Percentiles rank a stretch among this genome's conserved stretches.
Conservation (phyloP, 2,797 vertebrate genomes). For the Anguilla anguilla region DNA sequence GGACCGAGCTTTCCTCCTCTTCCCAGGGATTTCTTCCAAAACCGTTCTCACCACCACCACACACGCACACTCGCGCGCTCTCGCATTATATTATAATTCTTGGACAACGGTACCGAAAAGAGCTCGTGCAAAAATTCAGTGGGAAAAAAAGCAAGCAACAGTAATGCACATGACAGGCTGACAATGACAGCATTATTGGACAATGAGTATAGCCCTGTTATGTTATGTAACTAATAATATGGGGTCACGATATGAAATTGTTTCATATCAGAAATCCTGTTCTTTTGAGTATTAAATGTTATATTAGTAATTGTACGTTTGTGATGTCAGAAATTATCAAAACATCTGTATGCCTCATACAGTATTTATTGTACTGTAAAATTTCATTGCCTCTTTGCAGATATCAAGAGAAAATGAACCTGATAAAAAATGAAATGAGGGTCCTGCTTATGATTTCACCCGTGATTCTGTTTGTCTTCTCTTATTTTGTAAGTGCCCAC, state of each 20-base stretch:
- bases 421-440: not conserved
- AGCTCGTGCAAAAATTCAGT: not conserved
- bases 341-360: too few relatives aligned
- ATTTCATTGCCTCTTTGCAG: not conserved
- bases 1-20: conserved; percentile 90
- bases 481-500: not conserved
- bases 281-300: too few relatives aligned
- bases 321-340: too few relatives aligned
- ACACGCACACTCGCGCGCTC: not conserved
- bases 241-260: not conserved
- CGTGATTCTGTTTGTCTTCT: not conserved
- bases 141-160: not conserved
- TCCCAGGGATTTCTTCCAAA: conserved; percentile 62
- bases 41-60: not conserved
- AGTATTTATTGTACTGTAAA: not conserved
- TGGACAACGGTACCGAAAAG: not conserved
- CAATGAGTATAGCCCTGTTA: not conserved
- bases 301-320: too few relatives aligned
- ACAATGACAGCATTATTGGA: not conserved
- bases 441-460: not conserved
- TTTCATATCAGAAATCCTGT: not conserved
- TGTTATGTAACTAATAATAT: not conserved
- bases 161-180: not conserved
- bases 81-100: not conserved
- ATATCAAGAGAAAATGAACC: conserved; percentile 5